Evolutionary conservation across 2,797 vertebrate genomes (phyloP), one percentile per base, ranked within the genome.

Genomic region (Bryconaethiops microstoma): DNA sequence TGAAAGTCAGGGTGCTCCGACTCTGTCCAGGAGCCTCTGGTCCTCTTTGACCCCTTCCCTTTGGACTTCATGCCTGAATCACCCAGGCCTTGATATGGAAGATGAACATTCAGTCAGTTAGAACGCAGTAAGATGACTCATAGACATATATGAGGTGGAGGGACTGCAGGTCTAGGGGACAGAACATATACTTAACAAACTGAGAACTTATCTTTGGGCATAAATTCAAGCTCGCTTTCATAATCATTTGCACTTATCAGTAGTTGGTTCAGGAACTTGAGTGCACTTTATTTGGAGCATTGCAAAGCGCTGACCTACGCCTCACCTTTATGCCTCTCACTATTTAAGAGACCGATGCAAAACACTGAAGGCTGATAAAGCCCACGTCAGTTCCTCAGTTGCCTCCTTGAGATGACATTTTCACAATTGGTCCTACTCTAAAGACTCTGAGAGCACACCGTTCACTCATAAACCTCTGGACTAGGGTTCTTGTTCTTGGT

Each of bases 21-120:
- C 77, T 95, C 93, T 23, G 86, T 90, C 50, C 92, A 88, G 29
- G 87, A 84, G 81, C 88, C 93, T 81, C 92, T 90, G 87, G 90
- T 92, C 60, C 90, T 84, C 90, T 95, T 96, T 54, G 88, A 90
- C 7, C 94, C 92, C 88, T 97, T 96, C 80, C 89, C 93, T 91
- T 97, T 99, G 89, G 96, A 94, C 93, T 98, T 99, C 98, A 99
- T 99, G 70, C 83, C 90, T 83, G 78, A 81, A 78, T 80, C 84
- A 73, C 83, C 85, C 84, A 87, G 86, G 78, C 78, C 77, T 82
- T 85, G 63, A 45, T 14, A 57, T 55, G 69, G 21, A 74, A 70
- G 65, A 67, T 39, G 4, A 19, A 54, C 21, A 67, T 52, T 70
- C 50, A 60, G n/a, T 17, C 14, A 42, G 7, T 14, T 16, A n/a